Evolutionary conservation across 2,888 invertebrate genomes (phyloP), one percentile per base, ranked within the genome.

Genomic region (Heliconius charithonia): DNA sequence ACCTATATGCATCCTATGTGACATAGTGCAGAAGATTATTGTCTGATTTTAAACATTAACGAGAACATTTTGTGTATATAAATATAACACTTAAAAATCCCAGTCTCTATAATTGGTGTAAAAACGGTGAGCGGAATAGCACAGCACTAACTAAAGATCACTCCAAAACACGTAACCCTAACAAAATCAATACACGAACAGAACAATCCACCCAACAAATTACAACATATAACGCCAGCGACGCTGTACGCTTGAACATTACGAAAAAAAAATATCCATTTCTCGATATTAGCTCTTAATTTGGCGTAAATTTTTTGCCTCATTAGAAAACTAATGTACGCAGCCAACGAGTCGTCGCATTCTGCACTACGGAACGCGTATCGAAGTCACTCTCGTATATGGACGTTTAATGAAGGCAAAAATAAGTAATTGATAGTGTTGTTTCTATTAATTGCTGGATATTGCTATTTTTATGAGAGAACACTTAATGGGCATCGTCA

Each of bases 271-370:
- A 67, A 59, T 41, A 27, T 56, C 63, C 29, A 45, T 71, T 63
- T 71, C 62, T 41, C 70, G 62, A 77, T 71, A 76, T 59, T 10
- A 29, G 25, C 25, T 41, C 76, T 71, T 51, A 77, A 70, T 51
- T 71, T 45, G 76, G 71, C 45, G 41, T 29, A n/a, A n/a, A 12
- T 45, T 59, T 66, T 65, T 65, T 72, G 59, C 72, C 32, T 72
- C 29, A 72, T 59, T 72, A 72, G 72, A 72, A 72, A 72, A 32
- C 29, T 32, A 29, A 45, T 45, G 37, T 71, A 67, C 27, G 76
- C 62, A 63, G 37, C 32, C 72, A 70, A 63, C 62, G 62, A 70
- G 45, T 70, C 62, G 70, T 70, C 59, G 63, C 41, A 62, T 70
- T 63, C 63, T 76, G 69, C 16, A 10, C 69, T 12, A 4, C 37